These are phyloP conservation scores for Odontocolon sp. DNA, from an alignment of 2,888 invertebrate species.

Conservation along the genomic window DNA sequence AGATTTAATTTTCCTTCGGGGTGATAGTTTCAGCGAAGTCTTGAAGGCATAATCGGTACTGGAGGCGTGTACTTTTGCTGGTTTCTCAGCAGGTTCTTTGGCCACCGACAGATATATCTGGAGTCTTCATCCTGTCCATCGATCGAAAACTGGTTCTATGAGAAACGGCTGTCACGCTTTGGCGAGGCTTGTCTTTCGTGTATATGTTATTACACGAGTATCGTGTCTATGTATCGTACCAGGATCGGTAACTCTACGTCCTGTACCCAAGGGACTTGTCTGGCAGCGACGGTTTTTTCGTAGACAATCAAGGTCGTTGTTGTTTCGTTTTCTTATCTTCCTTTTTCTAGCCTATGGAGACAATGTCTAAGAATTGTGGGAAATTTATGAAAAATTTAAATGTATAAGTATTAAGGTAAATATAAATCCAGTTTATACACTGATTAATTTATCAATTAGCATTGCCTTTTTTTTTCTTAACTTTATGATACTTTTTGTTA, in stretches of 20 bases:
- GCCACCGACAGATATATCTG: constrained; percentile 16
- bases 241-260: neutral
- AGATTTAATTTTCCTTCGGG: neutral
- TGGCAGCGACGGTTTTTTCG: constrained; percentile 41
- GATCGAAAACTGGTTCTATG: constrained; percentile 61
- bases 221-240: neutral
- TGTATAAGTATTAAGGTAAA: too few relatives aligned
- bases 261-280: constrained; percentile 53
- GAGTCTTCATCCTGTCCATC: neutral
- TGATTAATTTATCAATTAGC: too few relatives aligned
- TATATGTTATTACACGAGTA: neutral
- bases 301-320: constrained; percentile 49
- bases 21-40: neutral
- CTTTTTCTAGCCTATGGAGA: neutral
- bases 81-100: constrained; percentile 27
- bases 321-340: constrained; percentile 17
- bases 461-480: too few relatives aligned
- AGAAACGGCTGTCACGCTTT: constrained; percentile 38
- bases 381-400: too few relatives aligned
- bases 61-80: constrained; percentile 13
- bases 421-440: too few relatives aligned
- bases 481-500: too few relatives aligned
- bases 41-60: too few relatives aligned
- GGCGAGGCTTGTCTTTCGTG: neutral
- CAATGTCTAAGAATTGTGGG: too few relatives aligned